A percentile compares a stretch with the other conserved stretches of the same genome.
phyloP scores from a whole-genome alignment of 2,888 invertebrate species.

The Nemoura dubitans region DNA sequence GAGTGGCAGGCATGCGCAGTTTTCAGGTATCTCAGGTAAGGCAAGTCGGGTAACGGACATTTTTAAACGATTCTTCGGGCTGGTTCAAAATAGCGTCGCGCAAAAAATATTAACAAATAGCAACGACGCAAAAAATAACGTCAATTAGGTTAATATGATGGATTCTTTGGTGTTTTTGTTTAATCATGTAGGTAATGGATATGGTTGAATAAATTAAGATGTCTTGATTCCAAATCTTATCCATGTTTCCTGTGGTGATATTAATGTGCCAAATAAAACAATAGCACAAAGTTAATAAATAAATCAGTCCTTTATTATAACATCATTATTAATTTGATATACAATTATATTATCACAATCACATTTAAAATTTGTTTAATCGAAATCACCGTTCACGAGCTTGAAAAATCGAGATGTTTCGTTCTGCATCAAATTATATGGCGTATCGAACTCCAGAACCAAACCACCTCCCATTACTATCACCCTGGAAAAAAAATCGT shows the following conservation, averaged over 20 bases:
- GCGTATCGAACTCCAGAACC: slow-evolving; percentile 73
- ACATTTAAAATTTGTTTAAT: background rate
- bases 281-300: background rate
- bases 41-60: background rate
- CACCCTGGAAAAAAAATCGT: slow-evolving; percentile 63
- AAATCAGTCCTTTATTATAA: background rate
- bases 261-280: no score
- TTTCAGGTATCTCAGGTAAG: background rate
- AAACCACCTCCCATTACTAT: slow-evolving; percentile 79
- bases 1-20: slow-evolving; percentile 17
- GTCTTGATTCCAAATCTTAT: no score
- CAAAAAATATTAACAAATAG: no score
- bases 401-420: slow-evolving; percentile 71
- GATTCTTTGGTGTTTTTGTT: no score
- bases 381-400: slow-evolving; percentile 57
- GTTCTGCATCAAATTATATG: slow-evolving; percentile 71
- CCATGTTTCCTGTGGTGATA: no score
- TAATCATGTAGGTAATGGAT: no score
- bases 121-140: no score
- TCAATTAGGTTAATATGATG: no score
- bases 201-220: no score
- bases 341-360: background rate
- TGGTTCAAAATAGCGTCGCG: no score
- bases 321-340: background rate
- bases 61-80: background rate